Evolutionary conservation across 2,113 vertebrate species (phyloP).

Genomic region (Pagrus major): DNA sequence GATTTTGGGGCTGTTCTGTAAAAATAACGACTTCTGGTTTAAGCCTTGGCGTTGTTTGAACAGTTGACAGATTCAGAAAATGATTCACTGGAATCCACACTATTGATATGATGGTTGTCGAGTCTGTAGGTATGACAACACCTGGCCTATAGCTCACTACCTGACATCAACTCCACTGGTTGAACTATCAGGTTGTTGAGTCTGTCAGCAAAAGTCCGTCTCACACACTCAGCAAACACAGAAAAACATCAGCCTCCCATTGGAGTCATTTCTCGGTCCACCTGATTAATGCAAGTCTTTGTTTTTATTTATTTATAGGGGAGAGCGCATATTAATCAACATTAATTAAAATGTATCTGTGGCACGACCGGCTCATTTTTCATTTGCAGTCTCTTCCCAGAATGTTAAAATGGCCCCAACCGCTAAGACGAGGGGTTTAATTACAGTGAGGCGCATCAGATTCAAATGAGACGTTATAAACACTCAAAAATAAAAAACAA

Average conservation of each 20-base stretch:
- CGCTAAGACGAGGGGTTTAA: not conserved
- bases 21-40: no score
- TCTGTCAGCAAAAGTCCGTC: not conserved
- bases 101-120: no score
- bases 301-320: not conserved
- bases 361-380: not conserved
- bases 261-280: not conserved
- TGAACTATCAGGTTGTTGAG: not conserved
- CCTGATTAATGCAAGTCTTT: slow-evolving; percentile 11
- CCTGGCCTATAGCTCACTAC: no score
- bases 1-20: no score
- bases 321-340: slow-evolving; percentile 13
- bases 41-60: no score
- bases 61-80: no score
- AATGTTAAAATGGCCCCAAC: not conserved
- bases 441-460: not conserved
- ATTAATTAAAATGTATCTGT: slow-evolving; percentile 22
- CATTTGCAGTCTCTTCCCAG: not conserved
- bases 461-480: not conserved
- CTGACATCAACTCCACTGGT: no score
- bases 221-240: not conserved
- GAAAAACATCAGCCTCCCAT: not conserved
- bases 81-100: no score
- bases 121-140: no score
- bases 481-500: not conserved